A percentile compares a stretch with the other conserved stretches of the same genome.
Evolutionary conservation across 1,140 invertebrate genomes (phyloP).

Genomic region (Nasonia vitripennis): DNA sequence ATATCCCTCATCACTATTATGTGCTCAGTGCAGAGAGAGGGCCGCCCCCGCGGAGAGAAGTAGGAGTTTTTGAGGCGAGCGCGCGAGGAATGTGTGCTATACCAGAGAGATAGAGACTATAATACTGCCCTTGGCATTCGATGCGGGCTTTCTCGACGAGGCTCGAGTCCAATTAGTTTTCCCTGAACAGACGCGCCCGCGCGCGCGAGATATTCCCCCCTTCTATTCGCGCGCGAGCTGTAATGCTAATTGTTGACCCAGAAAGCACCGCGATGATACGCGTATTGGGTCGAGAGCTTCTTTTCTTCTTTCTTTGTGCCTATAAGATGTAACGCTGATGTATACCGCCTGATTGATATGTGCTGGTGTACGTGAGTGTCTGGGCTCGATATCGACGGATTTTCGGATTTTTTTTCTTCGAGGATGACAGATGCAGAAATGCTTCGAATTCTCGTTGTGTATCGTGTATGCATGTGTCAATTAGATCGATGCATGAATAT

Average conservation of each 20-base stretch:
- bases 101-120: not conserved
- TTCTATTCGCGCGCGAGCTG: not conserved
- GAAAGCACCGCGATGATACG: not conserved
- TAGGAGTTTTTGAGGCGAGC: not conserved
- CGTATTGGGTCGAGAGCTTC: not conserved
- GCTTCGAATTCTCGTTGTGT: not conserved
- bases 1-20: not conserved
- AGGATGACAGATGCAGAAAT: not conserved
- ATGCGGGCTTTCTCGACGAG: not conserved
- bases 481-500: constrained; percentile 38
- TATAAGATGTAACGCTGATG: not conserved
- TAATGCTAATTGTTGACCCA: constrained; percentile 4
- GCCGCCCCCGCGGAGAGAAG: not conserved
- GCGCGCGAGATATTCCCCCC: not conserved
- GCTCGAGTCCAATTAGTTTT: not conserved
- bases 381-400: not conserved
- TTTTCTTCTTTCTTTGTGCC: not conserved
- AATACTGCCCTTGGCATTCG: constrained; percentile 5
- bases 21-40: too few relatives aligned
- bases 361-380: too few relatives aligned
- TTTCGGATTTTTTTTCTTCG: not conserved
- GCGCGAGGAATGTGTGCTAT: not conserved
- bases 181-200: not conserved
- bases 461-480: not conserved
- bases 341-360: not conserved